Conservation (phyloP, 2,113 vertebrate species). For the Albula goreensis region DNA sequence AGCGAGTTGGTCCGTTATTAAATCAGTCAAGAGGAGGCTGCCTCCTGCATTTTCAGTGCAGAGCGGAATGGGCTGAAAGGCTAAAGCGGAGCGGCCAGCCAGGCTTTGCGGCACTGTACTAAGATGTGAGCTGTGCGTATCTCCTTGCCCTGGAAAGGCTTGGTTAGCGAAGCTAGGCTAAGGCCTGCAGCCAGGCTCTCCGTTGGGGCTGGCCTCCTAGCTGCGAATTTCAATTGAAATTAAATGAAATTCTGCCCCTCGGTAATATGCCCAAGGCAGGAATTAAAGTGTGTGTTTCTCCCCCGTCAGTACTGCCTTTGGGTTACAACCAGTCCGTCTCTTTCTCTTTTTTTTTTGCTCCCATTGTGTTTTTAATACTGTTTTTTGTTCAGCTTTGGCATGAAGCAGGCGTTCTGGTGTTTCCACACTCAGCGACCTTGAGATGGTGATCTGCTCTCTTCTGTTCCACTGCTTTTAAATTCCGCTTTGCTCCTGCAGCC, state of each 20-base stretch:
- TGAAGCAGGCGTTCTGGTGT: conserved; percentile 29
- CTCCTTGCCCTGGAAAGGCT: not conserved
- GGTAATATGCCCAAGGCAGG: conserved; percentile 51
- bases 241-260: conserved; percentile 42
- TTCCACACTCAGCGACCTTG: not conserved
- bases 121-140: not conserved
- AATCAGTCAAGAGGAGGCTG: no score
- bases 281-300: conserved; percentile 55
- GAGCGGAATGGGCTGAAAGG: no score
- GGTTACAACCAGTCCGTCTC: conserved; percentile 3
- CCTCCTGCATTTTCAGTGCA: no score
- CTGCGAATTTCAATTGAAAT: conserved; percentile 11
- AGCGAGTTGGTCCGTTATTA: no score
- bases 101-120: no score
- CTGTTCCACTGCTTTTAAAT: no score
- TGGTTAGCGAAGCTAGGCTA: not conserved
- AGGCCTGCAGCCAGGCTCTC: not conserved
- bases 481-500: no score
- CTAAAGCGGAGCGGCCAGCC: no score
- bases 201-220: not conserved
- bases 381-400: conserved; percentile 14
- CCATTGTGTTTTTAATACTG: conserved; percentile 41
- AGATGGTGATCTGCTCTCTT: not conserved
- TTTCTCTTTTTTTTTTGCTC: conserved; percentile 43
- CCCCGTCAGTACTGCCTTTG: conserved; percentile 39